Evolutionary conservation across 2,113 vertebrate genomes (phyloP).

Genomic region (Nerophis lumbriciformis): DNA sequence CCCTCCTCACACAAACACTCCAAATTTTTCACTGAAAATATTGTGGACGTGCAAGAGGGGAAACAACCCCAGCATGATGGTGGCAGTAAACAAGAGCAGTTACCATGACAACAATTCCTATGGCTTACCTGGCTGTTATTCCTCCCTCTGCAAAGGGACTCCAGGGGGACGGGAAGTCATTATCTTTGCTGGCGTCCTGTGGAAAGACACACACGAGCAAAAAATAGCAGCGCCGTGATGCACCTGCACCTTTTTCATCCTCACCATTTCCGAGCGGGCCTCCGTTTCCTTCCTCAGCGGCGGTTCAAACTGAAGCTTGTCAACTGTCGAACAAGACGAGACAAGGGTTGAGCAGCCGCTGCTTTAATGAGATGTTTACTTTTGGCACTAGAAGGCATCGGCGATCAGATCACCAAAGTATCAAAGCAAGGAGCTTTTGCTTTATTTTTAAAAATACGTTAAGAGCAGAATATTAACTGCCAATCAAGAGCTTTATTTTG

Average conservation of each 20-base stretch:
- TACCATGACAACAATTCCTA: conserved; percentile 47
- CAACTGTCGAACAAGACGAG: conserved; percentile 74
- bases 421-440: no score
- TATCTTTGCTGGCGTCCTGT: conserved; percentile 83
- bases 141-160: conserved; percentile 85
- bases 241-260: neutral
- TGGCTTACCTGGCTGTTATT: conserved; percentile 78
- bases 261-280: conserved; percentile 91
- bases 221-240: conserved; percentile 12
- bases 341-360: conserved; percentile 1
- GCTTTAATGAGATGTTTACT: neutral
- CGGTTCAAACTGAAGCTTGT: conserved; percentile 91
- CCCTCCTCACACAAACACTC: neutral
- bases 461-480: no score
- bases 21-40: neutral
- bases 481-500: no score
- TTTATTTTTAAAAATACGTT: no score
- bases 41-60: neutral
- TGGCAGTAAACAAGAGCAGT: conserved; percentile 28
- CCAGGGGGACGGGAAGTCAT: conserved; percentile 85
- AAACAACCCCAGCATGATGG: neutral
- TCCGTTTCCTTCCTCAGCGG: conserved; percentile 91
- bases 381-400: conserved; percentile 57
- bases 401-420: neutral
- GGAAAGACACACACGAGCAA: conserved; percentile 33